These are phyloP conservation scores for Bergia sp. DNA, from an alignment of 92 coral and sea anemone species.

Conservation along the genomic window DNA sequence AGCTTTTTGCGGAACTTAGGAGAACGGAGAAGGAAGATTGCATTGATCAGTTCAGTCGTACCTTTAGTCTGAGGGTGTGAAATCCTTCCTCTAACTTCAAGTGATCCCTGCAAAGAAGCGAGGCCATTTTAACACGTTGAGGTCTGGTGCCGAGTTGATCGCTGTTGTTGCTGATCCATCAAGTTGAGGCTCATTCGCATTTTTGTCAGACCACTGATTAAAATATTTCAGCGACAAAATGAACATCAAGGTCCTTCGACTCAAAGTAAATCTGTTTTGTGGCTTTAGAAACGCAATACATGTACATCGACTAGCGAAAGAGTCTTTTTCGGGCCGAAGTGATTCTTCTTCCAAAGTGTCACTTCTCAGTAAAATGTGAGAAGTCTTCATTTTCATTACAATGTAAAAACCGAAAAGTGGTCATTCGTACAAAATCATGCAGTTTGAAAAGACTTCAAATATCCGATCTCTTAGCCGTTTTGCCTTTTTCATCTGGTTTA, in stretches of 20 bases:
- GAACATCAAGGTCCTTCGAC: neutral
- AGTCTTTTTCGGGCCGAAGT: neutral
- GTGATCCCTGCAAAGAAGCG: conserved; percentile 41
- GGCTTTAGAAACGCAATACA: neutral
- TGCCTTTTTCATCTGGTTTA: neutral
- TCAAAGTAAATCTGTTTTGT: neutral
- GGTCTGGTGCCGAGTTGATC: neutral
- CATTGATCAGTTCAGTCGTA: neutral
- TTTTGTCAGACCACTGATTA: neutral
- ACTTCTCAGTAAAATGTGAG: neutral
- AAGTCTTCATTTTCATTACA: too few relatives aligned
- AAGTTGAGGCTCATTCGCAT: neutral
- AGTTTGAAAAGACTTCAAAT: neutral
- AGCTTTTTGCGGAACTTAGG: too few relatives aligned
- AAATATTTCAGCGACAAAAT: neutral
- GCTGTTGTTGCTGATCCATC: conserved; percentile 38
- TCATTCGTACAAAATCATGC: neutral
- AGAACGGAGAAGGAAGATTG: too few relatives aligned
- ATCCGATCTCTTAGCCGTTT: neutral
- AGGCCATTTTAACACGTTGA: conserved; percentile 15
- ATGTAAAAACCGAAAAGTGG: neutral
- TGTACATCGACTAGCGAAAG: neutral
- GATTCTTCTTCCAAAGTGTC: neutral
- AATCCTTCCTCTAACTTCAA: conserved; percentile 47
- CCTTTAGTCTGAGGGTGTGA: conserved; percentile 46